phyloP scores from a whole-genome alignment of 2,113 vertebrate species.

The Notothenia coriiceps region DNA sequence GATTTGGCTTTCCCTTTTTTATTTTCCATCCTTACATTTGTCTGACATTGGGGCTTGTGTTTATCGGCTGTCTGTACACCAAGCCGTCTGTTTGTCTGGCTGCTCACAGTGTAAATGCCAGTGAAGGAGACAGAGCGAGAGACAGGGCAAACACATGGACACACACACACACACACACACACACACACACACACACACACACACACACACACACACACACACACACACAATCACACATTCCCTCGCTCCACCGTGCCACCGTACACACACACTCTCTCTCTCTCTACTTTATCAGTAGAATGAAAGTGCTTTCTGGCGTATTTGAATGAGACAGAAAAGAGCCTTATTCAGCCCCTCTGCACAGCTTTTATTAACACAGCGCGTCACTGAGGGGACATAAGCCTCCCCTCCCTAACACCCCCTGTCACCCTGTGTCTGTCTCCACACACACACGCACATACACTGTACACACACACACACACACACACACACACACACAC shows the following conservation, averaged over 20 bases:
- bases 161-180: conserved; percentile 58
- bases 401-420: conserved; percentile 52
- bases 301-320: conserved; percentile 85
- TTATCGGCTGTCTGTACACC: conserved; percentile 39
- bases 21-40: background rate
- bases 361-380: conserved; percentile 82
- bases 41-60: conserved; percentile 48
- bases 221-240: conserved; percentile 41
- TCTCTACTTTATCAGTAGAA: conserved; percentile 80
- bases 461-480: conserved; percentile 7
- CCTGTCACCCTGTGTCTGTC: conserved; percentile 7
- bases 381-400: conserved; percentile 77
- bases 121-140: conserved; percentile 54
- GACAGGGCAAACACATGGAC: conserved; percentile 65
- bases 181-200: conserved; percentile 34
- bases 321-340: conserved; percentile 84
- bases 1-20: background rate
- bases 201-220: conserved; percentile 34
- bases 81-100: conserved; percentile 60
- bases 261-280: conserved; percentile 22
- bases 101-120: conserved; percentile 70
- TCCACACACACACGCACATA: conserved; percentile 14
- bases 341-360: conserved; percentile 77
- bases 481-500: conserved; percentile 26
- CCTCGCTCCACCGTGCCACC: conserved; percentile 28